Percentiles rank a stretch among this genome's conserved stretches.
These are phyloP conservation scores for Chloromyia formosa DNA, from an alignment of 2,888 invertebrate species.

Conservation along the genomic window DNA sequence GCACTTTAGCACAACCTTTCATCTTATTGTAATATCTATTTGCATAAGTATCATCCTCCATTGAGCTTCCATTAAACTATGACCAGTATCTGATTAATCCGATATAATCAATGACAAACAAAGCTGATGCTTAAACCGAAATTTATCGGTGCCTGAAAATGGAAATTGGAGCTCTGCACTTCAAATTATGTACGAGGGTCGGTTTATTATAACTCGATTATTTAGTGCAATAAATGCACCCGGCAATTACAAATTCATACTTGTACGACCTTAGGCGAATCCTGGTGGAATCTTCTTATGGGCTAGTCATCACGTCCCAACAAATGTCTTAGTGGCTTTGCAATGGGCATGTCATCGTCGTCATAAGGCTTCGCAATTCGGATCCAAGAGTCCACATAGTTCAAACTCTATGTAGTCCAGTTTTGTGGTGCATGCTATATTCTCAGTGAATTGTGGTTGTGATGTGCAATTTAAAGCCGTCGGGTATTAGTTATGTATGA, in stretches of 20 bases:
- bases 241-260: slow-evolving; percentile 22
- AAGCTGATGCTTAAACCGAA: too few species aligned
- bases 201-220: slow-evolving; percentile 12
- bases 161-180: too few species aligned
- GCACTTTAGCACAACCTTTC: too few species aligned
- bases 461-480: slow-evolving; percentile 27
- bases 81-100: too few species aligned
- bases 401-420: neutral
- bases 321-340: slow-evolving; percentile 1
- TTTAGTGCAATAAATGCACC: slow-evolving; percentile 24
- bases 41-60: too few species aligned
- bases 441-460: slow-evolving; percentile 21
- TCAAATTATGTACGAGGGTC: neutral
- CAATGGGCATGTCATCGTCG: neutral
- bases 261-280: slow-evolving; percentile 13
- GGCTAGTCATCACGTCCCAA: neutral
- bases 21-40: too few species aligned
- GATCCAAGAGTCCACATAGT: neutral
- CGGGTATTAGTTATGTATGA: slow-evolving; percentile 24
- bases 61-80: too few species aligned
- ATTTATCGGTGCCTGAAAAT: too few species aligned
- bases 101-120: too few species aligned
- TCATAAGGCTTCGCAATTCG: neutral
- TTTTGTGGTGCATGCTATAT: neutral
- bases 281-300: neutral